A percentile compares a stretch with the other conserved stretches of the same genome.
These are phyloP conservation scores for Pristiophorus japonicus DNA, from an alignment of 2,113 vertebrate species.

Conservation along the genomic window DNA sequence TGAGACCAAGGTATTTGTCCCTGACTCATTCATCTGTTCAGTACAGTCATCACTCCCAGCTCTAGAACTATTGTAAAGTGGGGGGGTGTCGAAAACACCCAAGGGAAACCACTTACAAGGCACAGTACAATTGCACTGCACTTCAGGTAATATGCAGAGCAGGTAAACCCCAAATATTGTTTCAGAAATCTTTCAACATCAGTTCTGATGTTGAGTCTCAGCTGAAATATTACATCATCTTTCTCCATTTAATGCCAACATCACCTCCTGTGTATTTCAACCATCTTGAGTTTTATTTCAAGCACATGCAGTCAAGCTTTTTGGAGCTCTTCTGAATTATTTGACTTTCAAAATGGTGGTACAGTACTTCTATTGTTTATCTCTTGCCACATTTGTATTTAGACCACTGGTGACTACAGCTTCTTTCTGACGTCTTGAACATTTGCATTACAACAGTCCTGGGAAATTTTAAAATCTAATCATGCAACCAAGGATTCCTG, in stretches of 20 bases:
- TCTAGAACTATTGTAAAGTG: too few relatives aligned
- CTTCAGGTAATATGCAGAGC: neutral
- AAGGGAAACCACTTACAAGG: too few relatives aligned
- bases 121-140: neutral
- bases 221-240: neutral
- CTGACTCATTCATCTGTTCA: too few relatives aligned
- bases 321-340: neutral
- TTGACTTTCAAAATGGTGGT: neutral
- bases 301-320: neutral
- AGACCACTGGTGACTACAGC: neutral
- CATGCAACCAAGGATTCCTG: neutral
- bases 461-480: slow-evolving; percentile 27
- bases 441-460: neutral
- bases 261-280: neutral
- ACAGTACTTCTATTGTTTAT: neutral
- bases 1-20: too few relatives aligned
- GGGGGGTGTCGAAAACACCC: too few relatives aligned
- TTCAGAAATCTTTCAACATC: neutral
- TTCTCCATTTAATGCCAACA: neutral
- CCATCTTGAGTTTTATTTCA: neutral
- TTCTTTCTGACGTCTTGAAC: neutral
- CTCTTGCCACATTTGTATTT: neutral
- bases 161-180: neutral
- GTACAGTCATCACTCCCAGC: too few relatives aligned
- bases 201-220: neutral